Evolutionary conservation across 2,888 invertebrate species (phyloP), one percentile per base, ranked within the genome.

Genomic region (Thymelicus lineola): DNA sequence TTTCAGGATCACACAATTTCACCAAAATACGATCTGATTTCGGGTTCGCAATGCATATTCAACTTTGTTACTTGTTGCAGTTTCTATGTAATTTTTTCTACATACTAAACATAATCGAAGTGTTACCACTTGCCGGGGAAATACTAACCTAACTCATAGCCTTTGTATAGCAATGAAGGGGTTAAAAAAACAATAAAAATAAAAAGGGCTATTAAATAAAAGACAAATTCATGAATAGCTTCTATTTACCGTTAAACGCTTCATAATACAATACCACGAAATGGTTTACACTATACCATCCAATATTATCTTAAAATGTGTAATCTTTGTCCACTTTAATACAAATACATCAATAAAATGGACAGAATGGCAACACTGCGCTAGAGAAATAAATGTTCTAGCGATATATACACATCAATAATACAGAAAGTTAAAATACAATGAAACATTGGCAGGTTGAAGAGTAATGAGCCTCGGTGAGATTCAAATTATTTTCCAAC

Each of bases 131-230:
- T n/a, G n/a, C n/a, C n/a, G n/a, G 28, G 12, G 7, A 1, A 42
- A 12, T 42, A 4, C 38, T 10, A 42, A 0, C 12, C 12, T 4
- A 42, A 42, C 9, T 38, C 42, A 12, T 4, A 42, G 12, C 12
- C 9, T 1, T 42, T 4, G 12, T 42, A 42, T 42, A 28, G 3
- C 9, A 10, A 42, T 3, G 42, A 12, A 42, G 42, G 42, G 42
- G n/a, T n/a, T n/a, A n/a, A n/a, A n/a, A n/a, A n/a, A n/a, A n/a
- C n/a, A n/a, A n/a, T n/a, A n/a, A n/a, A n/a, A n/a, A n/a, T n/a
- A n/a, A n/a, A n/a, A n/a, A n/a, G n/a, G 12, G 3, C 4, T 10
- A 9, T 12, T 42, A 42, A 77, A 77, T 80, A 82, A 82, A 82
- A 72, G 10, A 38, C 60, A 53, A 42, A 66, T 48, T 38, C 20